These are phyloP conservation scores for Chiroxiphia lanceolata DNA, from an alignment of 2,797 vertebrate species.

Conservation along the genomic window DNA sequence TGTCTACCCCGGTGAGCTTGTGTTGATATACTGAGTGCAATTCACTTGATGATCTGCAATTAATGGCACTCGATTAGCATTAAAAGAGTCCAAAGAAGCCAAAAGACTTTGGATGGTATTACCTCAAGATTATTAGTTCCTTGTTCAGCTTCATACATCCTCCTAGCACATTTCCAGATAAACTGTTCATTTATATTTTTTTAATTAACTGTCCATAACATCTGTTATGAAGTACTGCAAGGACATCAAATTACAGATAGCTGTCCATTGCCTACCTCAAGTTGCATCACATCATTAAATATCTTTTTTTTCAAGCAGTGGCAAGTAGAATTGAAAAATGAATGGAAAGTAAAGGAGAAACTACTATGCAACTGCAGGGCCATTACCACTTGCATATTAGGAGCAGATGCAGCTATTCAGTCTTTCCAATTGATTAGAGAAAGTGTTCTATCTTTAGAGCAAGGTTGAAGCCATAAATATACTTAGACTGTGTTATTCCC, in stretches of 20 bases:
- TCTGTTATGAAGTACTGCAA: not conserved
- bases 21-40: accelerated
- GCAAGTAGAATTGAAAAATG: not conserved
- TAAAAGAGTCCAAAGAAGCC: not conserved
- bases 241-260: not conserved
- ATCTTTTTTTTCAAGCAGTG: not conserved
- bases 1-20: not conserved
- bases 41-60: not conserved
- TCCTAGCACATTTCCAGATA: not conserved
- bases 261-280: not conserved
- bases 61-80: not conserved
- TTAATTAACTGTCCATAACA: not conserved
- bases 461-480: not conserved
- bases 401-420: not conserved
- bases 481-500: not conserved
- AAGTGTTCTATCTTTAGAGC: not conserved
- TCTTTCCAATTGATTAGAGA: not conserved
- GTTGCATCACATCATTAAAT: not conserved
- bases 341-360: not conserved
- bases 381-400: not conserved
- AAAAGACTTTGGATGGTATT: not conserved
- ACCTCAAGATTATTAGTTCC: not conserved
- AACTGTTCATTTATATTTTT: not conserved
- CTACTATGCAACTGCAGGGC: not conserved
- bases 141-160: not conserved